A percentile compares a stretch with the other conserved stretches of the same genome.
Conservation (phyloP, 2,888 invertebrate species). For the Epistrophella euchroma region DNA sequence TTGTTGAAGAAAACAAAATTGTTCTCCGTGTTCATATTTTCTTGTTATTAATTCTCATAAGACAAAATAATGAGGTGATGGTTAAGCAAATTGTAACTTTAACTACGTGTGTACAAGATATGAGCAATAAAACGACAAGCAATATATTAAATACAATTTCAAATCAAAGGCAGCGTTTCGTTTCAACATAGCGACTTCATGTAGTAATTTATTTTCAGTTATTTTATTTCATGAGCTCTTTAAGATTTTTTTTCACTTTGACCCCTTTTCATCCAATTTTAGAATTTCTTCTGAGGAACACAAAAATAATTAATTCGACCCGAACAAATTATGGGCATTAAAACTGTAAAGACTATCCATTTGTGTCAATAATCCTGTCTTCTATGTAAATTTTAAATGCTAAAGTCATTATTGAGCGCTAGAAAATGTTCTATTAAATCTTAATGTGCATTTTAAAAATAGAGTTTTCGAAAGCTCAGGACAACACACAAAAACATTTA, state of each 20-base stretch:
- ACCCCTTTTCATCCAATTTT: neutral
- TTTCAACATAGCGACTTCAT: conserved; percentile 23
- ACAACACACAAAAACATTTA: conserved; percentile 6
- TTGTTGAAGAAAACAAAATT: conserved; percentile 2
- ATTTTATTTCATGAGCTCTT: neutral
- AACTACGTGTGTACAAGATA: conserved; percentile 35
- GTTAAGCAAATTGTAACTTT: conserved; percentile 35
- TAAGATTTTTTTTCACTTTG: neutral
- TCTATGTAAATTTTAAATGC: conserved; percentile 4
- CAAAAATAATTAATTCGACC: neutral
- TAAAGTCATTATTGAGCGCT: conserved; percentile 9
- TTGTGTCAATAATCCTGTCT: conserved; percentile 31
- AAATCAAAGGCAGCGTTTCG: conserved; percentile 7
- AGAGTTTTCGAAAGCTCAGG: conserved; percentile 19
- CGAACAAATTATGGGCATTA: neutral
- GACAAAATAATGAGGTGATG: neutral
- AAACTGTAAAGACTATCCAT: neutral
- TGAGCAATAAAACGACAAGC: conserved; percentile 50
- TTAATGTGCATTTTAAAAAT: neutral
- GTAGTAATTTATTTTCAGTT: neutral
- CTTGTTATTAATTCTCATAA: neutral
- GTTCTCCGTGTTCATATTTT: conserved; percentile 12
- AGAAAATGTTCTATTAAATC: neutral
- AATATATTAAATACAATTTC: conserved; percentile 52
- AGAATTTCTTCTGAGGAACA: neutral